Conservation (phyloP, 2,888 invertebrate genomes). For the Cetonia aurata region DNA sequence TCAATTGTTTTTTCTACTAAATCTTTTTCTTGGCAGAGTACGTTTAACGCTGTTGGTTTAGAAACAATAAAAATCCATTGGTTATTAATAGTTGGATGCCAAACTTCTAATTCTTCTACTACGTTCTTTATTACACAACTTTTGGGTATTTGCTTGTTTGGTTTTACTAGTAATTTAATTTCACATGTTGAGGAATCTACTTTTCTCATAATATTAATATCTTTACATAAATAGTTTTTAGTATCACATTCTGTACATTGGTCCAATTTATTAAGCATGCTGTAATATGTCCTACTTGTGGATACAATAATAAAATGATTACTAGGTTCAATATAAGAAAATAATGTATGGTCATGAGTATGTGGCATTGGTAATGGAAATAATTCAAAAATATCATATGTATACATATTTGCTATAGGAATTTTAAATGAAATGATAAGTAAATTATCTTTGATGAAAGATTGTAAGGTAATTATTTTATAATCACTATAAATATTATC, state of each 20-base stretch:
- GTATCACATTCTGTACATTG: not conserved
- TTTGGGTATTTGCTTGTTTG: not conserved
- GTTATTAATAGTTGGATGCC: slow-evolving; percentile 9
- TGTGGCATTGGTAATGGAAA: slow-evolving; percentile 1
- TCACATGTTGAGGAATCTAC: not conserved
- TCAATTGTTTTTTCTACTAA: not conserved
- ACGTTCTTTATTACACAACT: not conserved
- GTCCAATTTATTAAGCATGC: not conserved
- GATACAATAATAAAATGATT: not conserved
- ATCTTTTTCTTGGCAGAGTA: not conserved
- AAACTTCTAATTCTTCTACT: slow-evolving; percentile 3
- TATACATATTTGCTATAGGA: not conserved
- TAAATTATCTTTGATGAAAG: not conserved
- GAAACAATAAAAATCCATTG: not conserved
- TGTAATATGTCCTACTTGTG: not conserved
- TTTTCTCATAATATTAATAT: not conserved
- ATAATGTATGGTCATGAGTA: not conserved
- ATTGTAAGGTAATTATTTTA: not conserved
- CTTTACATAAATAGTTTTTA: not conserved
- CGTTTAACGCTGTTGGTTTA: not conserved
- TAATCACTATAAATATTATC: too few species aligned
- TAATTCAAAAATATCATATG: not conserved
- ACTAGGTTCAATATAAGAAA: slow-evolving; percentile 5
- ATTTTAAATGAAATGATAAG: not conserved
- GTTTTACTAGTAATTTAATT: slow-evolving; percentile 1